Conservation (phyloP, 2,797 vertebrate genomes). For the Myotis findleyi region DNA sequence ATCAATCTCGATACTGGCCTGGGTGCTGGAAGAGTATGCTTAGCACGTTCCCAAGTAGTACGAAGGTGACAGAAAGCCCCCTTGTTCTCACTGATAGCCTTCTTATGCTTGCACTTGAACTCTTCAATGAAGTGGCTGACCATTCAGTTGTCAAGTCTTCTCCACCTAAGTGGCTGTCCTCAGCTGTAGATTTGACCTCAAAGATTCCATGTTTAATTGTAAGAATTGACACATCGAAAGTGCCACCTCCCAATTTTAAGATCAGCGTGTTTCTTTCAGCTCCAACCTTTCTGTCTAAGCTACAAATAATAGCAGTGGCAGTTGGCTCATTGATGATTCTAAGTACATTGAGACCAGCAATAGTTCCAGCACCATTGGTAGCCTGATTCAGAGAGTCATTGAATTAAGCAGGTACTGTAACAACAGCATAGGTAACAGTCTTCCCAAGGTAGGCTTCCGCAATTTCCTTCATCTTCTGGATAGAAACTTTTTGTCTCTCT, state of each 20-base stretch:
- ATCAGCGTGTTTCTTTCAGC: neutral
- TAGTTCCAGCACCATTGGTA: neutral
- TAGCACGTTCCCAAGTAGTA: neutral
- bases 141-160: neutral
- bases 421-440: neutral
- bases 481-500: neutral
- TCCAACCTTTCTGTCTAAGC: neutral
- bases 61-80: neutral
- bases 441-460: neutral
- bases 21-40: neutral
- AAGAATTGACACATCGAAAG: neutral
- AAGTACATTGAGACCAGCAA: neutral
- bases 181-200: neutral
- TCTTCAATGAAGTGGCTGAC: neutral
- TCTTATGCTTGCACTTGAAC: neutral
- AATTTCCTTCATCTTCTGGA: neutral
- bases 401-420: neutral
- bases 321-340: neutral
- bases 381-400: neutral
- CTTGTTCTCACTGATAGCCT: neutral
- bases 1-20: neutral
- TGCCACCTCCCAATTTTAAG: neutral
- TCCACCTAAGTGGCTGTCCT: neutral
- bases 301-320: neutral
- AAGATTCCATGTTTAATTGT: neutral